Conservation (phyloP, 2,888 invertebrate species). For the Catocala sponsa region DNA sequence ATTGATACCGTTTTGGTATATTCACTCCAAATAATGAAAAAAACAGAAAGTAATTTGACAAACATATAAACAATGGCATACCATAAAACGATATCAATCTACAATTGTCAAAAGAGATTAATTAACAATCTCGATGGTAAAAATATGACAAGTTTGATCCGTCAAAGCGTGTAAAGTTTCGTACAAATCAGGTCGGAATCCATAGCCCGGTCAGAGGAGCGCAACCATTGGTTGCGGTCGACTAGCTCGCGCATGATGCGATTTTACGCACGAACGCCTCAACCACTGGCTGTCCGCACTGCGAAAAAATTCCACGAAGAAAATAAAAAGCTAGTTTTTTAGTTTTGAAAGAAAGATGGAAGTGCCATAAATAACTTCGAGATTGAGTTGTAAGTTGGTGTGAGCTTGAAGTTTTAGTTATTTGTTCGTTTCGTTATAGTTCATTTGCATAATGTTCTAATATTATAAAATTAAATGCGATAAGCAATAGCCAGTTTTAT, state of each 20-base stretch:
- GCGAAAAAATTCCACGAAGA: constrained; percentile 29
- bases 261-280: constrained; percentile 67
- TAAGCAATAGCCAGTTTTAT: too few relatives aligned
- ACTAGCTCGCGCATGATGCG: constrained; percentile 61
- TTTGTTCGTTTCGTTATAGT: too few relatives aligned
- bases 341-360: constrained; percentile 20
- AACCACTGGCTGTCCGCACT: constrained; percentile 42
- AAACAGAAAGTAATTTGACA: too few relatives aligned
- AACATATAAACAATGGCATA: too few relatives aligned
- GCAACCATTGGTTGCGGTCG: constrained; percentile 70
- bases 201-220: constrained; percentile 70
- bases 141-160: too few relatives aligned
- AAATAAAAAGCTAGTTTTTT: constrained; percentile 33
- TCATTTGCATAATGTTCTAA: too few relatives aligned
- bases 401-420: neutral
- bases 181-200: constrained; percentile 26
- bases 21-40: too few relatives aligned
- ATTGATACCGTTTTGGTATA: too few relatives aligned
- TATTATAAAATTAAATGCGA: too few relatives aligned
- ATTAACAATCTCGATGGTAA: too few relatives aligned
- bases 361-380: neutral
- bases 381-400: neutral
- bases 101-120: too few relatives aligned
- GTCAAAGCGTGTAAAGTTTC: neutral
- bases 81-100: too few relatives aligned